A percentile compares a stretch with the other conserved stretches of the same genome.
phyloP scores from a whole-genome alignment of 2,888 invertebrate species.

The Deilephila porcellus region DNA sequence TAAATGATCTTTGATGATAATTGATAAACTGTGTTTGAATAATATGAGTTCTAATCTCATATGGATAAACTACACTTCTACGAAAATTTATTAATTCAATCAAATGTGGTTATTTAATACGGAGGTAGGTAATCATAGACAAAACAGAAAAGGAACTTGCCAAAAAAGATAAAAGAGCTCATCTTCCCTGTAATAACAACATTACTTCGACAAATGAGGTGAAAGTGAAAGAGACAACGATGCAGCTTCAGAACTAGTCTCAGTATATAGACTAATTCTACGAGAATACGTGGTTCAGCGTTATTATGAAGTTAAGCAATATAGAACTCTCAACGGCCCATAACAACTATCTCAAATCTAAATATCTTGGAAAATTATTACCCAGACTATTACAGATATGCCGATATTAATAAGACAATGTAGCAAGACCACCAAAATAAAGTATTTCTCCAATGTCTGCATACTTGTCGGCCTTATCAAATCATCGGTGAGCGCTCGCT shows the following conservation, averaged over 20 bases:
- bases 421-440: background rate
- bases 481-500: background rate
- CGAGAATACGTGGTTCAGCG: too few species aligned
- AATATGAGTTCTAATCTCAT: too few species aligned
- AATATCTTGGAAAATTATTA: background rate
- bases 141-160: too few species aligned
- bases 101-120: too few species aligned
- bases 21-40: background rate
- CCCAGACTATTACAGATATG: background rate
- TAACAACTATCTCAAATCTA: constrained; percentile 3
- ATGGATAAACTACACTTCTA: background rate
- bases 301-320: background rate
- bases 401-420: background rate
- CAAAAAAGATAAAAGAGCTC: too few species aligned
- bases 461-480: background rate
- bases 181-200: too few species aligned
- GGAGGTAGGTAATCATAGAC: too few species aligned
- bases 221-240: too few species aligned
- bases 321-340: background rate
- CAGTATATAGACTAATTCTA: too few species aligned
- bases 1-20: background rate
- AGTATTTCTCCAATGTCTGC: background rate
- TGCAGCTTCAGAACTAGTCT: too few species aligned
- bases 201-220: too few species aligned
- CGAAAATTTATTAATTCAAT: background rate